Evolutionary conservation across 2,797 vertebrate genomes (phyloP), one percentile per base, ranked within the genome.

Genomic region (Girardinus metallicus): DNA sequence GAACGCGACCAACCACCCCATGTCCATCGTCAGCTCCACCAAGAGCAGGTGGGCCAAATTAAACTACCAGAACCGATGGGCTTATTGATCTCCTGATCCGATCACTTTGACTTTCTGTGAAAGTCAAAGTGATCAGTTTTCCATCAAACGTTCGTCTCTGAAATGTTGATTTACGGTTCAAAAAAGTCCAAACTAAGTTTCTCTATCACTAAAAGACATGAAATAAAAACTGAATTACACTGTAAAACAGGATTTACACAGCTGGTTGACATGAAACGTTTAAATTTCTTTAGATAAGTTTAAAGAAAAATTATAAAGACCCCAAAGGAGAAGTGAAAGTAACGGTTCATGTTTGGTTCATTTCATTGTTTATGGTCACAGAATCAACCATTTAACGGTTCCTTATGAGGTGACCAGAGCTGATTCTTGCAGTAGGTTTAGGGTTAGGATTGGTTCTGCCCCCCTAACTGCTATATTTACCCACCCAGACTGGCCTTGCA

Each of bases 1-100:
- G 83, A 98, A 99, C 0, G 97, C 96, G 7, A 87, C 89, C 26
- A 97, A 97, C 91, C 97, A 99, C 79, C 98, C 98, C 4, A 99
- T 99, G 98, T 96, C 98, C 16, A 87, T 97, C 0, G 97, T 99
- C 94, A 99, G 98, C 94, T 99, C 98, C 49, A 99, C 98, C 85
- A 99, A 99, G 94, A 99, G 98, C 98, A 98, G 98, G 98, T 99
- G 78, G 26, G 83, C n/a, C 9, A 73, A 10, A 47, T 7, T 23
- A 6, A 2, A 18, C 60, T 10, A 10, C 23, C 64, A 13, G 64
- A 26, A 26, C 10, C 23, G 64, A 64, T 9, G 60, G 5, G 5
- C 16, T 8, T 36, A 5, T 39, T 66, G 13, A 21, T 66, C 7
- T 36, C 29, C 31, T 64, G 26, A 21, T 15, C 66, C 0, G 0